Evolutionary conservation across 2,113 vertebrate genomes (phyloP).

Genomic region (Melanocharis versteri): DNA sequence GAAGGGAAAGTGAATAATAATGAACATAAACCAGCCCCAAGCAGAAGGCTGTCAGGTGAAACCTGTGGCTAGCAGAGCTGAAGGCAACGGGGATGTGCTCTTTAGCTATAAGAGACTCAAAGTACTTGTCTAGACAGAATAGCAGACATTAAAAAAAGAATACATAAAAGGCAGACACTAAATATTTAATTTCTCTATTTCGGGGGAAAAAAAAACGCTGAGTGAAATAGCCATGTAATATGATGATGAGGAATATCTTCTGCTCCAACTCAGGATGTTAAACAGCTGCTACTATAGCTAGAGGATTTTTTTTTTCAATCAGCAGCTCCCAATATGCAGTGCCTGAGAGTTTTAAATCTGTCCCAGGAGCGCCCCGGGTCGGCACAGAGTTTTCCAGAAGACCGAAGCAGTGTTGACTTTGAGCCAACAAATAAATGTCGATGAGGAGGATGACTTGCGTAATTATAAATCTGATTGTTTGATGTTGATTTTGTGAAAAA

Average conservation of each 20-base stretch:
- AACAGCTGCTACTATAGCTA: neutral
- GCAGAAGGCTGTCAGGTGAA: neutral
- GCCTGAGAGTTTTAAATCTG: neutral
- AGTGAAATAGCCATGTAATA: neutral
- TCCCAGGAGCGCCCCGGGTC: neutral
- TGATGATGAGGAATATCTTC: neutral
- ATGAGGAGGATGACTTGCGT: constrained; percentile 3
- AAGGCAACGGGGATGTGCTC: neutral
- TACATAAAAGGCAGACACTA: neutral
- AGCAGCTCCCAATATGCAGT: neutral
- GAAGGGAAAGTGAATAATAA: neutral
- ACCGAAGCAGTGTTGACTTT: neutral
- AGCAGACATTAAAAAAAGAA: neutral
- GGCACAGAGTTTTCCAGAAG: constrained; percentile 18
- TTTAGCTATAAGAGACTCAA: neutral
- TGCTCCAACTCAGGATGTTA: neutral
- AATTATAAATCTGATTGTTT: constrained; percentile 66
- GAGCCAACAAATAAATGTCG: neutral
- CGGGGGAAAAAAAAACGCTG: neutral
- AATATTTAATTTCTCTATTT: constrained; percentile 50
- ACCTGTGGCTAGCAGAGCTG: neutral
- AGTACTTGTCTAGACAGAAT: constrained; percentile 41
- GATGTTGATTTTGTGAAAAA: constrained; percentile 53
- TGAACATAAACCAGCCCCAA: neutral
- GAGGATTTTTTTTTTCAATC: neutral